These are phyloP conservation scores for Plagodis pulveraria DNA, from an alignment of 2,888 invertebrate genomes.

Conservation along the genomic window DNA sequence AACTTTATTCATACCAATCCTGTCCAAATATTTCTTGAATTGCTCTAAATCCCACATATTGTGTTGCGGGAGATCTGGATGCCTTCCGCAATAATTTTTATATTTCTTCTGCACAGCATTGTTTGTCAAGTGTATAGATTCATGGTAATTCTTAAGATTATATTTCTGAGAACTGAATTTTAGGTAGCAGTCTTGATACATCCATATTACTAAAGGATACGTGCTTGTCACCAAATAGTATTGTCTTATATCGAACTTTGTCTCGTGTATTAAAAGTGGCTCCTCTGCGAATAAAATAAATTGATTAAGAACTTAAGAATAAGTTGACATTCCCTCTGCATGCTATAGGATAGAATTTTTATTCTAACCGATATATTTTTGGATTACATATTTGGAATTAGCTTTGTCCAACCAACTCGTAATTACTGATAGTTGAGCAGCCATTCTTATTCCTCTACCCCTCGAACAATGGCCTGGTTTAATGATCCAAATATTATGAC, in stretches of 20 bases:
- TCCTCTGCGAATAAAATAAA: slow-evolving; percentile 83
- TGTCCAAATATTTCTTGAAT: slow-evolving; percentile 87
- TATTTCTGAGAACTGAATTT: slow-evolving; percentile 95
- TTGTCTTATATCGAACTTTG: slow-evolving; percentile 96
- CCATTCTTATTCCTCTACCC: slow-evolving; percentile 93
- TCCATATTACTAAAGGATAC: slow-evolving; percentile 92
- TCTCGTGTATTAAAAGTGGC: slow-evolving; percentile 92
- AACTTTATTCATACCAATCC: slow-evolving; percentile 84
- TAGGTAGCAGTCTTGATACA: slow-evolving; percentile 93
- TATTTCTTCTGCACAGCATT: slow-evolving; percentile 94
- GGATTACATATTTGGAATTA: slow-evolving; percentile 90
- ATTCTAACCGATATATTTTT: slow-evolving; percentile 94
- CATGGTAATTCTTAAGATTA: slow-evolving; percentile 90
- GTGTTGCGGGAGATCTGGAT: slow-evolving; percentile 87
- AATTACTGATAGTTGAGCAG: slow-evolving; percentile 90
- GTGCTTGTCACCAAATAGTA: slow-evolving; percentile 94
- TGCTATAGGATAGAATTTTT: background rate
- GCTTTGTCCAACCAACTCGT: slow-evolving; percentile 85
- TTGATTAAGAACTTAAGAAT: background rate
- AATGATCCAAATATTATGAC: slow-evolving; percentile 94
- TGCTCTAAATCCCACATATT: slow-evolving; percentile 94
- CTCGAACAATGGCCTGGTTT: slow-evolving; percentile 94
- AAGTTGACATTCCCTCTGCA: slow-evolving; percentile 1
- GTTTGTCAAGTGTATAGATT: slow-evolving; percentile 94
- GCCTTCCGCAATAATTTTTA: slow-evolving; percentile 75